Base-by-base conservation (phyloP, 1,140 invertebrate genomes). In the Panagrolaimus sp. region DNA sequence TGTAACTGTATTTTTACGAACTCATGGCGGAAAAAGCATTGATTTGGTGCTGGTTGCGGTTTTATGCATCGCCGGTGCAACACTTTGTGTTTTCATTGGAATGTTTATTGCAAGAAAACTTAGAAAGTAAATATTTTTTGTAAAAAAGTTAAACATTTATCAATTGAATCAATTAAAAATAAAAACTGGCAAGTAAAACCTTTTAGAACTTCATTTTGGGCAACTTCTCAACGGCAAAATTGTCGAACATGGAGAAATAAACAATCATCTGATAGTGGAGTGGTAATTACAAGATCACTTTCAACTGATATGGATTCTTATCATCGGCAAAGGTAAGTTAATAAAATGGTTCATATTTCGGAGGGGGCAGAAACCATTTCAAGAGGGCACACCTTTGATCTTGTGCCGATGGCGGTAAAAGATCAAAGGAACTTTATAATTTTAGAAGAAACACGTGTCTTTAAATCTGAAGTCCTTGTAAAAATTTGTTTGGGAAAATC, bases 281-380 rank as follows among this genome's bases (percentile, higher is more conserved):
- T 58, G 5, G 52, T 58, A 26, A 58, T 58, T 14, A 58, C 52
- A 28, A 58, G 52, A 58, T 58, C 52, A 8, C 21, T 28, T 2
- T 21, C 21, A 14, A 26, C 52, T n/a, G 52, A 58, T 12, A 58
- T 28, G 15, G 52, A 58, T 17, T 58, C 52, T 2, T 58, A 58
- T 58, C 52, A 58, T 58, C 52, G 52, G 52, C 21, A 26, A 10
- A 58, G 52, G 52, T 58, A 58, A 21, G 21, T 21, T 58, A n/a
- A n/a, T 12, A 5, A 21, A 58, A 58, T 28, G 21, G 52, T 1
- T 10, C 10, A n/a, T n/a, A 24, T 0, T 5, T 10, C 17, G 10
- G n/a, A n/a, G n/a, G n/a, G n/a, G n/a, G n/a, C n/a, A n/a, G n/a
- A n/a, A n/a, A n/a, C n/a, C n/a, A n/a, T n/a, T n/a, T n/a, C n/a